phyloP scores from a whole-genome alignment of 2,888 invertebrate species.

The Volucella bombylans region DNA sequence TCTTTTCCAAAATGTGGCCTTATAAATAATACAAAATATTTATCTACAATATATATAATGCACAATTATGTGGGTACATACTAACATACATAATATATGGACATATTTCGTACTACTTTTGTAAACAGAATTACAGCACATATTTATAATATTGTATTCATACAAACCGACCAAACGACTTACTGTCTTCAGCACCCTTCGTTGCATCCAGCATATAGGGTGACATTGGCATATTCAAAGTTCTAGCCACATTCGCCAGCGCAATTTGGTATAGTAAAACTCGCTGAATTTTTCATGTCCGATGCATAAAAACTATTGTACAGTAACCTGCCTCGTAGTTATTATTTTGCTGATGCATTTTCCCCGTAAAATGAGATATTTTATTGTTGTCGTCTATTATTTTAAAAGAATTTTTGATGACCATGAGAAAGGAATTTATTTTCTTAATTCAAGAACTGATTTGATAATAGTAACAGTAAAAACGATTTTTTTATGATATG shows the following conservation, averaged over 20 bases:
- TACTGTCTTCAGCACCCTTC: slow-evolving; percentile 3
- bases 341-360: slow-evolving; percentile 23
- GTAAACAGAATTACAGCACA: slow-evolving; percentile 36
- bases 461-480: too few relatives aligned
- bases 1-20: slow-evolving; percentile 48
- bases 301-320: slow-evolving; percentile 53
- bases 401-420: slow-evolving; percentile 22
- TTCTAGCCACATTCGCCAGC: slow-evolving; percentile 54
- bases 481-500: too few relatives aligned
- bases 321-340: background rate
- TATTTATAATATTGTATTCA: too few relatives aligned
- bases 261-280: slow-evolving; percentile 57
- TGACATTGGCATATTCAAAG: slow-evolving; percentile 66
- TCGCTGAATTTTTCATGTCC: slow-evolving; percentile 64
- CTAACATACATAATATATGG: background rate
- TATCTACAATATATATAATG: slow-evolving; percentile 37
- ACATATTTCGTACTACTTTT: slow-evolving; percentile 45
- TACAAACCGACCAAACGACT: slow-evolving; percentile 32
- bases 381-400: slow-evolving; percentile 21
- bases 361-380: slow-evolving; percentile 3
- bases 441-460: slow-evolving; percentile 6
- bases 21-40: slow-evolving; percentile 55
- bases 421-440: slow-evolving; percentile 1
- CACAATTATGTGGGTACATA: background rate
- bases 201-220: slow-evolving; percentile 63